These are phyloP conservation scores for Perizoma flavofasciatum DNA, from an alignment of 2,888 invertebrate genomes.

Conservation along the genomic window DNA sequence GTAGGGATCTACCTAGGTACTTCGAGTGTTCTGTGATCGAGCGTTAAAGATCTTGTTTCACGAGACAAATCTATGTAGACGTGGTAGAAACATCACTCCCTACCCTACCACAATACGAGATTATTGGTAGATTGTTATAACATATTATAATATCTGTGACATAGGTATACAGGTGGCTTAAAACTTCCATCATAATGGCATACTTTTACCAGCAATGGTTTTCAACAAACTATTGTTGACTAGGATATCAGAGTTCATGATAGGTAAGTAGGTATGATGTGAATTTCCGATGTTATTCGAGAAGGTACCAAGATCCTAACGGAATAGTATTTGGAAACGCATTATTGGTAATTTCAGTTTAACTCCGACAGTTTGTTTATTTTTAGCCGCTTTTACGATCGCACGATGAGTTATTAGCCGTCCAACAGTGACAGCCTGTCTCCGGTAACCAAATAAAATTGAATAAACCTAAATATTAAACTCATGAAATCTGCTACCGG, in stretches of 20 bases:
- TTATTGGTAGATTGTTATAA: too few species aligned
- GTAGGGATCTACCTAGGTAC: too few species aligned
- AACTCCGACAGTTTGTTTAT: conserved; percentile 70
- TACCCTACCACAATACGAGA: neutral
- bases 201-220: too few species aligned
- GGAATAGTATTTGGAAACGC: conserved; percentile 33
- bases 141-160: too few species aligned
- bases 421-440: conserved; percentile 70
- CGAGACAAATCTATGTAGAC: too few species aligned
- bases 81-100: neutral
- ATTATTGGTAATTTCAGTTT: conserved; percentile 41
- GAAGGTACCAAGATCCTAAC: conserved; percentile 3
- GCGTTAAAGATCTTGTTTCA: too few species aligned
- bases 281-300: conserved; percentile 1
- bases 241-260: too few species aligned
- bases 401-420: conserved; percentile 72
- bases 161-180: too few species aligned
- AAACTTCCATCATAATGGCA: too few species aligned
- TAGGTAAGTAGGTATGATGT: too few species aligned
- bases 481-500: conserved; percentile 6
- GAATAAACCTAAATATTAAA: conserved; percentile 43
- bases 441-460: conserved; percentile 69
- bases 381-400: conserved; percentile 74
- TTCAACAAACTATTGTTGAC: too few species aligned
- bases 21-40: too few species aligned